Evolutionary conservation across 2,888 invertebrate species (phyloP).

Genomic region (Eudemis profundana): DNA sequence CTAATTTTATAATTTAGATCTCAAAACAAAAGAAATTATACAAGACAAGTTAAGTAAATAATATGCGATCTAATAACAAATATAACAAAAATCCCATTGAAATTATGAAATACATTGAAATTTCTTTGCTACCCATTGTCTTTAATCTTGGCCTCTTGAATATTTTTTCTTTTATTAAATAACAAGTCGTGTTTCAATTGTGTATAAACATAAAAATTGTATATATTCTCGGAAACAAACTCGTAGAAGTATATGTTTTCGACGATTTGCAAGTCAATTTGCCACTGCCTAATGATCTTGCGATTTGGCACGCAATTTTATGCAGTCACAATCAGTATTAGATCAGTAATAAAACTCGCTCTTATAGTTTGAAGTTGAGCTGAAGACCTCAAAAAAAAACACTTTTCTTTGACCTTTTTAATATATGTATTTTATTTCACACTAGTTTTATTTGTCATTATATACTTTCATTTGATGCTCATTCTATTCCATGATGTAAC

Average conservation of each 20-base stretch:
- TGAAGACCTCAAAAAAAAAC: too few species aligned
- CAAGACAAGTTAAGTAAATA: neutral
- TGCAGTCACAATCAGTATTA: neutral
- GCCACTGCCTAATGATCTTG: constrained; percentile 21
- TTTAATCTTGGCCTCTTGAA: too few species aligned
- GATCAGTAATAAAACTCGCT: neutral
- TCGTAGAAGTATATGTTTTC: neutral
- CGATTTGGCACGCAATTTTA: constrained; percentile 13
- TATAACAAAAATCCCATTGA: too few species aligned
- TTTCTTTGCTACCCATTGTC: too few species aligned
- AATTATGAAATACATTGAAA: too few species aligned
- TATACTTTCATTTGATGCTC: too few species aligned
- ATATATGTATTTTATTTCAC: too few species aligned
- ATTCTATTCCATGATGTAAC: neutral
- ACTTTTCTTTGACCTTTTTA: too few species aligned
- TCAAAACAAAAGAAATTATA: neutral
- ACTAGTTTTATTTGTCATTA: neutral
- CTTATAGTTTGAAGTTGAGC: neutral
- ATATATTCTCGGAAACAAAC: too few species aligned
- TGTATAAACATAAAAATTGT: too few species aligned
- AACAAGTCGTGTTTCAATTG: too few species aligned
- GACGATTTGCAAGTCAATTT: constrained; percentile 24
- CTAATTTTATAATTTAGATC: neutral
- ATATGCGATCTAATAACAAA: neutral
- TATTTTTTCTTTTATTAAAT: too few species aligned